phyloP scores from a whole-genome alignment of 2,888 invertebrate species.

The Drosophila seclusa region DNA sequence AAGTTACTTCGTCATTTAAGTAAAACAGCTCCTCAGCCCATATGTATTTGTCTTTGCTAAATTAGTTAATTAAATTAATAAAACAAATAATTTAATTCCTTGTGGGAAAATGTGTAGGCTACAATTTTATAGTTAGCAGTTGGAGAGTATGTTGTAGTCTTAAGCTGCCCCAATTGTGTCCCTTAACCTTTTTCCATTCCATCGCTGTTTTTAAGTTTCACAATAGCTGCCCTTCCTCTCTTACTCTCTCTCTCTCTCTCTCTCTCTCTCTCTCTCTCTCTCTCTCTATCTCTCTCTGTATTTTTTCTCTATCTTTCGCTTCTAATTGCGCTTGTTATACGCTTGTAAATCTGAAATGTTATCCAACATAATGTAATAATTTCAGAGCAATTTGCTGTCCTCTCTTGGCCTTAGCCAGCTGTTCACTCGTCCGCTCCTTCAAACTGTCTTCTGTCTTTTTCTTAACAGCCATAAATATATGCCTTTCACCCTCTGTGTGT shows the following conservation, averaged over 20 bases:
- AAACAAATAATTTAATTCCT: background rate
- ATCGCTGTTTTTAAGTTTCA: background rate
- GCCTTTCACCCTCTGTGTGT: no score
- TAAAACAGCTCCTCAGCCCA: background rate
- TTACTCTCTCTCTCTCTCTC: no score
- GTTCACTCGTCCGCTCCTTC: background rate
- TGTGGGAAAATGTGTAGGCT: no score
- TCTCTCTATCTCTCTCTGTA: no score
- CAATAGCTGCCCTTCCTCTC: background rate
- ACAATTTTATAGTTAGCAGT: no score
- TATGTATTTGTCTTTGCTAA: background rate
- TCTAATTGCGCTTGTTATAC: conserved; percentile 54
- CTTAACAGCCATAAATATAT: no score
- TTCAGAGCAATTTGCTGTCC: conserved; percentile 48
- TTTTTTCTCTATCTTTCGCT: conserved; percentile 2
- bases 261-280: no score
- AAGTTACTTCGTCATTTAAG: background rate
- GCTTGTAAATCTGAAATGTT: conserved; percentile 48
- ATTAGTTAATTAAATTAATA: background rate
- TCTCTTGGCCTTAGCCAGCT: conserved; percentile 9
- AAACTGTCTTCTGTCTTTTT: conserved; percentile 1
- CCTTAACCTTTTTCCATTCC: background rate
- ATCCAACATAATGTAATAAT: conserved; percentile 52
- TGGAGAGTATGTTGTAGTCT: no score
- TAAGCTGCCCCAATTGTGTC: no score